phyloP scores from a whole-genome alignment of 1,140 invertebrate genomes.

The Antheraea mylitta region DNA sequence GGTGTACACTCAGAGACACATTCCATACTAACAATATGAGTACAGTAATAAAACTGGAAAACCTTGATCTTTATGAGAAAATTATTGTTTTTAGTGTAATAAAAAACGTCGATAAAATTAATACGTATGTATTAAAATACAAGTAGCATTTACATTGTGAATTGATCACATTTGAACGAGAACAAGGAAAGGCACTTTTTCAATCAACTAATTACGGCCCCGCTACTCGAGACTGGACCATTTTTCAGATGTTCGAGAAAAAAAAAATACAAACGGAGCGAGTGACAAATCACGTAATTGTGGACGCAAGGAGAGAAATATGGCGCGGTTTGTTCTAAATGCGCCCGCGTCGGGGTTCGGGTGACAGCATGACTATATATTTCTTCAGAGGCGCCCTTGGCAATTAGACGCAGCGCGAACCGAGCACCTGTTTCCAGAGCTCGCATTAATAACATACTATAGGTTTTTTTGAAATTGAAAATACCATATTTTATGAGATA shows the following conservation, averaged over 20 bases:
- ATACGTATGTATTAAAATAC: slow-evolving; percentile 29
- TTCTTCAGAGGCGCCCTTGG: slow-evolving; percentile 34
- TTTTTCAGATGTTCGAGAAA: slow-evolving; percentile 55
- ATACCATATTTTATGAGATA: too few species aligned
- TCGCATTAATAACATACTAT: neutral
- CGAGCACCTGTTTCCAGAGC: slow-evolving; percentile 4
- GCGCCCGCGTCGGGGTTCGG: slow-evolving; percentile 41
- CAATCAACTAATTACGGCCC: slow-evolving; percentile 66
- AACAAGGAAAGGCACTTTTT: slow-evolving; percentile 64
- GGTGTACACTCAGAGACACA: slow-evolving; percentile 4
- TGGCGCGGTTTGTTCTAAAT: slow-evolving; percentile 71
- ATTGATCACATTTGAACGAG: slow-evolving; percentile 39
- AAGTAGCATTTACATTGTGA: slow-evolving; percentile 35
- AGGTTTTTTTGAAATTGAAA: too few species aligned
- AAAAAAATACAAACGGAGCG: slow-evolving; percentile 51
- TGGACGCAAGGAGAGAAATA: slow-evolving; percentile 68
- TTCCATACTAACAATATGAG: slow-evolving; percentile 2
- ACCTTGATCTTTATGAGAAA: slow-evolving; percentile 9
- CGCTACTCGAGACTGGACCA: slow-evolving; percentile 51
- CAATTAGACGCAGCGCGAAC: slow-evolving; percentile 22
- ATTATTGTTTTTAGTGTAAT: neutral
- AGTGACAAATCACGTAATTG: slow-evolving; percentile 76
- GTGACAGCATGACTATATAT: slow-evolving; percentile 40
- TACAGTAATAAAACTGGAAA: neutral
- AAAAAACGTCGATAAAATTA: slow-evolving; percentile 28